Evolutionary conservation across 2,113 vertebrate genomes (phyloP), one percentile per base, ranked within the genome.

Genomic region (Pelvicachromis taeniatus): DNA sequence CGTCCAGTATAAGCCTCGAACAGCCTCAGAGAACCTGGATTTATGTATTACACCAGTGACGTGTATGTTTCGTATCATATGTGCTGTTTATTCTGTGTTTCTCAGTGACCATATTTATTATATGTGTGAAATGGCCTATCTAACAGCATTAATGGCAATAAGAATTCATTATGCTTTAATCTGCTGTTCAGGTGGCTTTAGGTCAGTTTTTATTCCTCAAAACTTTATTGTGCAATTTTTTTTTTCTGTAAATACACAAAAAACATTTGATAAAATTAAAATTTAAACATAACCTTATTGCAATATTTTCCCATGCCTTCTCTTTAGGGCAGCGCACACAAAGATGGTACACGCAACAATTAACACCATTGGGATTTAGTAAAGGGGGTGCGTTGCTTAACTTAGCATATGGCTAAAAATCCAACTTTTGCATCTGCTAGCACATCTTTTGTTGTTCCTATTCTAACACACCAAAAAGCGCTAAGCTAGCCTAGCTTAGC

Each of bases 61-160:
- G 45, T 75, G 70, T 52, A n/a, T 33, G 70, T 33, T 75, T n/a
- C 16, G 26, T 19, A 73, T 63, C 35, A 5, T 68, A 6, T 14
- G 12, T 68, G 13, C 63, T 68, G 63, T 68, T 78, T 40, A 35
- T 6, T 63, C 58, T 65, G 61, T 75, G 82, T 87, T 83, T 75
- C 58, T 53, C 53, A 38, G 45, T 17, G 23, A 55, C 31, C 40
- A 3, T 65, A 81, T 86, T 68, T 83, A 87, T 81, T 29, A 86
- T 26, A 52, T 5, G 58, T 31, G 21, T 77, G 23, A 53, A 16
- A 38, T 52, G 26, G 31, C 11, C 14, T 26, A 2, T 75, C 40
- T 82, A 42, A 59, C 56, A 14, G 56, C 31, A 42, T 78, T 50
- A 21, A 29, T 1, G 33, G 65, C 83, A 81, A 81, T 85, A 85